Percentiles rank a stretch among this genome's conserved stretches.
phyloP scores from a whole-genome alignment of 2,888 invertebrate species.

The Cryptus armator region DNA sequence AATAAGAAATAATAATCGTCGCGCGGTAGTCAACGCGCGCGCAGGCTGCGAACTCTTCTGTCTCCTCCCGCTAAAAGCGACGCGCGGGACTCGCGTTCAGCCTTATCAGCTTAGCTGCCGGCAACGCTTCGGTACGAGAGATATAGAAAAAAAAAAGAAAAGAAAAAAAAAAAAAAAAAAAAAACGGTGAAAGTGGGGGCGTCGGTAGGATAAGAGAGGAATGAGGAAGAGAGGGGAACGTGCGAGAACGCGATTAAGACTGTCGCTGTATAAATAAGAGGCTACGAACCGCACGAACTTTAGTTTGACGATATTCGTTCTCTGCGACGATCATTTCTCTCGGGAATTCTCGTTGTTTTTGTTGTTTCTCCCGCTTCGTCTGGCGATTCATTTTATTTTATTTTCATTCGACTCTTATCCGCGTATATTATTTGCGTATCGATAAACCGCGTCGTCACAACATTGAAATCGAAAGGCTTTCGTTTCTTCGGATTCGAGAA shows the following conservation, averaged over 20 bases:
- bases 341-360: conserved; percentile 3
- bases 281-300: conserved; percentile 58
- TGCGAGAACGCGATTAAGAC: conserved; percentile 55
- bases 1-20: conserved; percentile 5
- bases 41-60: background rate
- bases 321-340: conserved; percentile 11
- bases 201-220: conserved; percentile 51
- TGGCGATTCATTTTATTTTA: background rate
- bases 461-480: background rate
- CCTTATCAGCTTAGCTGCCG: conserved; percentile 62
- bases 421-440: background rate
- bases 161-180: conserved; percentile 31
- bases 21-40: background rate
- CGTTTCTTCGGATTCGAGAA: background rate
- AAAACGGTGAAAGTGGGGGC: conserved; percentile 49
- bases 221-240: conserved; percentile 33
- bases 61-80: background rate
- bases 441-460: background rate
- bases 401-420: background rate
- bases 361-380: background rate
- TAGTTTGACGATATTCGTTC: conserved; percentile 66
- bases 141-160: conserved; percentile 3
- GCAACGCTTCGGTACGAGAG: background rate
- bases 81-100: background rate
- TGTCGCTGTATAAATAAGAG: conserved; percentile 67